Base-by-base conservation (phyloP, 2,113 vertebrate genomes). In the Labrus mixtus region DNA sequence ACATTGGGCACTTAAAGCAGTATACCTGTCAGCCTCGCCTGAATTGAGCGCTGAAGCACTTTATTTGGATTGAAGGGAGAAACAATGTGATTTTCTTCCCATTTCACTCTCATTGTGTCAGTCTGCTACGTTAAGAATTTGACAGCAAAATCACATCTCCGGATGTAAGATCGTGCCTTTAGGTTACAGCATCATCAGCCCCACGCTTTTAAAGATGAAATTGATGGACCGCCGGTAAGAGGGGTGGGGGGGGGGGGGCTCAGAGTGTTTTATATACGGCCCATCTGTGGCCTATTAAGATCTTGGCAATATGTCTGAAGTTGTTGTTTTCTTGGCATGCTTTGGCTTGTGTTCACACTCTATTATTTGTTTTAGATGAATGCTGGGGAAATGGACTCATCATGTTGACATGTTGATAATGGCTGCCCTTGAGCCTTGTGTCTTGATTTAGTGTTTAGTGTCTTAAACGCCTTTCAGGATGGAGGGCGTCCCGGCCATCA, bases 391-490 rank as follows among this genome's bases (percentile, higher is more conserved):
- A 93, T 89, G 69, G 91, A 91, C 73, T 90, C 87, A 79, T 90
- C 86, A 77, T 75, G 78, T 70, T 91, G 89, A 89, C 92, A 74
- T 88, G 80, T 86, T 86, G 87, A 91, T 93, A 92, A 93, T 90
- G 82, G 83, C 82, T 90, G 92, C 87, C 87, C 90, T 90, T 92
- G 85, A 89, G 92, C 86, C 29, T 65, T 16, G 61, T 51, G 68
- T 78, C 55, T 76, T 89, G 89, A 93, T 90, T 84, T 83, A 89
- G 91, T 83, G 89, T 85, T 88, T 74, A 89, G 89, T 33, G 16
- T 81, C 80, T 69, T 61, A 73, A 89, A 88, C 67, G 85, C 78
- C 75, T 90, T 85, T 84, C 65, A 82, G 74, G 82, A 89, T 79
- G 65, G 74, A 87, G 78, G 80, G 80, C 71, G 71, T 69, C 73